Conservation (phyloP, 2,888 invertebrate species). For the Drosophila lacicola region DNA sequence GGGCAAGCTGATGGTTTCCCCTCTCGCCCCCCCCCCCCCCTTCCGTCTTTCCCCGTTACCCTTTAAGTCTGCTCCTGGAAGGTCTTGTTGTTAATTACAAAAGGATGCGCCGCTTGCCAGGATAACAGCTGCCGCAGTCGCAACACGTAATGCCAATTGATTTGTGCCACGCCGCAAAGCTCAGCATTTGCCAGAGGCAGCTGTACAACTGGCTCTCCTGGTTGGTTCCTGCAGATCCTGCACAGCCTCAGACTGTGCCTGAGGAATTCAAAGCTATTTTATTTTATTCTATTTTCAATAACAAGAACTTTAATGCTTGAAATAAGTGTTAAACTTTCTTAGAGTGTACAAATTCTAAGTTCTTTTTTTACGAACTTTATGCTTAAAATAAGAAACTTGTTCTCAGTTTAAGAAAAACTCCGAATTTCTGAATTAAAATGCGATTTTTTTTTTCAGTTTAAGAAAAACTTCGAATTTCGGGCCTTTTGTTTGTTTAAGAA, state of each 20-base stretch:
- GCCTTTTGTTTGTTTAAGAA: too few species aligned
- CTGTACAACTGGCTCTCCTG: constrained; percentile 56
- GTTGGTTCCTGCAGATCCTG: constrained; percentile 51
- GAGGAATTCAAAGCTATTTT: too few species aligned
- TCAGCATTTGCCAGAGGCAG: constrained; percentile 52
- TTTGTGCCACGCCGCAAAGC: constrained; percentile 49
- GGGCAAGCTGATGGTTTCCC: constrained; percentile 32
- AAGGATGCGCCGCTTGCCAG: constrained; percentile 70
- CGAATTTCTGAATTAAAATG: neutral
- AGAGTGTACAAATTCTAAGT: too few species aligned
- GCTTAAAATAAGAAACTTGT: too few species aligned
- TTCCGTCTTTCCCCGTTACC: too few species aligned
- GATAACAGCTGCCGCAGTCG: constrained; percentile 69
- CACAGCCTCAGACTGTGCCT: constrained; percentile 4
- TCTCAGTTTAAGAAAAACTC: too few species aligned
- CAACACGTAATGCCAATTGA: constrained; percentile 68
- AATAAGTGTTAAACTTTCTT: too few species aligned
- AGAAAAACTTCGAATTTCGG: neutral
- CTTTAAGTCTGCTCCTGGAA: constrained; percentile 3
- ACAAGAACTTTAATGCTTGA: too few species aligned
- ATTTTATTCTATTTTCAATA: too few species aligned
- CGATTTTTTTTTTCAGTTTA: neutral
- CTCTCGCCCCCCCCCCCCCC: neutral
- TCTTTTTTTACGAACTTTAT: too few species aligned
- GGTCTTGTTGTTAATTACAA: constrained; percentile 64